Evolutionary conservation across 1,140 invertebrate species (phyloP).

Genomic region (Agraylea sexmaculata): DNA sequence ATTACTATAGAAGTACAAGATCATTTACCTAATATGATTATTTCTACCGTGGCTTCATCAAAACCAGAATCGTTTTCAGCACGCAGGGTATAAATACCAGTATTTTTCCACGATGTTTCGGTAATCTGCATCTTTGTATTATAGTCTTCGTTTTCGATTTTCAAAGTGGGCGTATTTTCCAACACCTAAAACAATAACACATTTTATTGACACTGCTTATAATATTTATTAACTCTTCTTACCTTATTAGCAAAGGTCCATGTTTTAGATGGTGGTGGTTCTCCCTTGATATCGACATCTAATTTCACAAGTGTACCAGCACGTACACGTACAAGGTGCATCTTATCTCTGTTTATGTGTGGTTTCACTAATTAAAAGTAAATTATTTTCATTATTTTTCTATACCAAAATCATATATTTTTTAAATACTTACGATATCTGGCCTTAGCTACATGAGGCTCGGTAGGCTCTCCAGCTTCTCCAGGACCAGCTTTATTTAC

Average conservation of each 20-base stretch:
- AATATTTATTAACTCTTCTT: background rate
- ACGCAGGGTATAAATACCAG: slow-evolving; percentile 82
- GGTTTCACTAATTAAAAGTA: slow-evolving; percentile 61
- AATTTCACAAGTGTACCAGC: slow-evolving; percentile 85
- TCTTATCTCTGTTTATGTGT: slow-evolving; percentile 81
- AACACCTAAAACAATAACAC: slow-evolving; percentile 24
- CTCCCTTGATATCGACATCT: slow-evolving; percentile 88
- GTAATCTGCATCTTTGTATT: slow-evolving; percentile 76
- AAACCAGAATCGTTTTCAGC: slow-evolving; percentile 87
- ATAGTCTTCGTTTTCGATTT: slow-evolving; percentile 88
- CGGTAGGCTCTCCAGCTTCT: slow-evolving; percentile 78
- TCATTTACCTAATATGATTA: slow-evolving; percentile 70
- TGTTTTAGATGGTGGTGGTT: slow-evolving; percentile 83
- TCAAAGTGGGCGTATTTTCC: slow-evolving; percentile 44
- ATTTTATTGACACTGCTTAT: background rate
- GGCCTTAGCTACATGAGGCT: slow-evolving; percentile 81
- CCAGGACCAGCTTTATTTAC: slow-evolving; percentile 91
- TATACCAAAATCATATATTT: background rate
- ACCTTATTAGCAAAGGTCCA: slow-evolving; percentile 70
- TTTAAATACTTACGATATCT: slow-evolving; percentile 61
- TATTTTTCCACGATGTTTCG: slow-evolving; percentile 69
- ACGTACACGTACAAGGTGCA: slow-evolving; percentile 77
- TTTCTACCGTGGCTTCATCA: slow-evolving; percentile 89
- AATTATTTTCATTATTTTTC: background rate
- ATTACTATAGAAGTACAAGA: background rate